These are phyloP conservation scores for Myocastor coypus DNA, from an alignment of 2,113 vertebrate species.

Conservation along the genomic window DNA sequence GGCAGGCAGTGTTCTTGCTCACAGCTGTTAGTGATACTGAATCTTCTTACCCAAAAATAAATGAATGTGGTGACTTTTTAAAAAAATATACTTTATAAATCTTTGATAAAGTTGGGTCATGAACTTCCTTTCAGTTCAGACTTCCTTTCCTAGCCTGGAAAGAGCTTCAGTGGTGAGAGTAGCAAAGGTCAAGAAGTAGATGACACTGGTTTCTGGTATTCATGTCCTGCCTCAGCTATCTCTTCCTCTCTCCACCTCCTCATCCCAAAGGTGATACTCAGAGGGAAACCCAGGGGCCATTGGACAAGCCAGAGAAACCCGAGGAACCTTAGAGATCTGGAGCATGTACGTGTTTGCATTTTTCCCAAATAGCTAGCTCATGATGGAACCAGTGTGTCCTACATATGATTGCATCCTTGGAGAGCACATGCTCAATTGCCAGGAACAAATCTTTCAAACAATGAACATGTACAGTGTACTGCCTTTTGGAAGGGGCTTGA, in stretches of 20 bases:
- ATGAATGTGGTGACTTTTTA: conserved; percentile 30
- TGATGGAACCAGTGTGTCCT: not conserved
- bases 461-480: not conserved
- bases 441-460: not conserved
- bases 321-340: not conserved
- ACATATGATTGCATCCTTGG: not conserved
- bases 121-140: not conserved
- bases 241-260: not conserved
- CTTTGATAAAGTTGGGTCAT: not conserved
- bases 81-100: not conserved
- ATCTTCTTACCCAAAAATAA: conserved; percentile 56
- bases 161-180: not conserved
- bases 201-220: not conserved
- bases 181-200: not conserved
- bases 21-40: conserved; percentile 38
- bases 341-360: not conserved
- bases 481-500: not conserved
- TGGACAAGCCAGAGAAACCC: not conserved
- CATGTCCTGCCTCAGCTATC: not conserved
- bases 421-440: not conserved
- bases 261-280: not conserved
- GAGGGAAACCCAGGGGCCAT: not conserved
- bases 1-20: conserved; percentile 11
- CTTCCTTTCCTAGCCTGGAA: not conserved
- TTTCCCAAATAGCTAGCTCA: not conserved